Percentiles rank a stretch among this genome's conserved stretches.
These are phyloP conservation scores for Pipistrellus pygmaeus DNA, from an alignment of 2,797 vertebrate genomes.

Conservation along the genomic window DNA sequence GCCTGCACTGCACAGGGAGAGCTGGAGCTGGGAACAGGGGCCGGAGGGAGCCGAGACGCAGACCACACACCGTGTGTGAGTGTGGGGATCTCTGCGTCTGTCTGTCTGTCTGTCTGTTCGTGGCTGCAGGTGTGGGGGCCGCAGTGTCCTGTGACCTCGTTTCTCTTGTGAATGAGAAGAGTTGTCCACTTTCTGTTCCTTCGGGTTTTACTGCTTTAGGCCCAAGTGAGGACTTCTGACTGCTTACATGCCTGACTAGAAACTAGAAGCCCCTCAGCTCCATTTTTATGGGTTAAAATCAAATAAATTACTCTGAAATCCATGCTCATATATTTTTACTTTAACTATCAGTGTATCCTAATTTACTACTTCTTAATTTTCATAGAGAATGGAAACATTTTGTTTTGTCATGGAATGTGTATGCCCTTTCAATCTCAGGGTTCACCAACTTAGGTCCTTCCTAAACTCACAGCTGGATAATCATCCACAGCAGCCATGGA, in stretches of 20 bases:
- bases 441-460: not conserved
- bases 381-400: conserved; percentile 22
- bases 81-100: not conserved
- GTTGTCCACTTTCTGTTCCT: not conserved
- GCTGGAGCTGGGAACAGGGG: not conserved
- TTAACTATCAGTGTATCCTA: not conserved
- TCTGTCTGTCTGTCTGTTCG: no score
- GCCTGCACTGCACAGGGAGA: fast-evolving
- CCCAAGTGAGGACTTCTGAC: not conserved
- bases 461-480: conserved; percentile 9
- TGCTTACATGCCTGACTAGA: not conserved
- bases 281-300: not conserved
- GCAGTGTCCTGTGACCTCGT: not conserved
- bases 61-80: not conserved
- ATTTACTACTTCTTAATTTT: conserved; percentile 24
- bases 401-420: not conserved
- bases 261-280: not conserved
- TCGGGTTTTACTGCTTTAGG: not conserved
- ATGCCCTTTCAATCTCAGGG: not conserved
- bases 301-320: not conserved
- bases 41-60: not conserved
- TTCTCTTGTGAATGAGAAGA: not conserved
- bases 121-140: not conserved
- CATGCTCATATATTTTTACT: not conserved
- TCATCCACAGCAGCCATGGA: not conserved